Evolutionary conservation across 37 sponge, comb jelly and placozoan genomes (phyloP), one percentile per base, ranked within the genome.

Genomic region (Amphimedon queenslandica): DNA sequence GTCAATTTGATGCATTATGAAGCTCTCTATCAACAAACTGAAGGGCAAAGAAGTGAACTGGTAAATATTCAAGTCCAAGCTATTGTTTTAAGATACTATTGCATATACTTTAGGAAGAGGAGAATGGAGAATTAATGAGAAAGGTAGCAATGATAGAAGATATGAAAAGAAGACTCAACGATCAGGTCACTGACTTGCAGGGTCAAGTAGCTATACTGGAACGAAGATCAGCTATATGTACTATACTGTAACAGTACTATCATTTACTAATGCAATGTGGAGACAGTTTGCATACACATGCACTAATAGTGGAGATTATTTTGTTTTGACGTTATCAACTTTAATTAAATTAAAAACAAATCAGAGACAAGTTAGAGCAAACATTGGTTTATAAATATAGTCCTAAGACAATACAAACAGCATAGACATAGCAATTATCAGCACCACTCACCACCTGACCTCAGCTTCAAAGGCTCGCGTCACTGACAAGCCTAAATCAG

Each of bases 191-290:
- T 42, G 89, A 93, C 40, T 77, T 93, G 16, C 94, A 93, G 53
- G 94, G 94, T 69, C 86, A 84, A 63, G 71, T 93, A 18, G 85
- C 86, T 55, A 85, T 93, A 27, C 86, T 88, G 56, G 89, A 93
- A 69, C 94, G 87, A 70, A 79, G 93, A 40, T 84, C 86, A 43
- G 72, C 58, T 29, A 74, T 88, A 35, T 93, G 94, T 58, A 27
- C 66, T 4, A 37, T 93, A 29, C 36, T 79, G 21, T 91, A 67
- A 74, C 37, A 23, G 27, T 21, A 30, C 16, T n/a, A n/a, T n/a
- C n/a, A n/a, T n/a, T n/a, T n/a, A n/a, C n/a, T n/a, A n/a, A n/a
- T n/a, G n/a, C n/a, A n/a, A n/a, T n/a, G n/a, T n/a, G n/a, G n/a
- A n/a, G n/a, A n/a, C n/a, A n/a, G n/a, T n/a, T n/a, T n/a, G n/a